Conservation (phyloP, 2,797 vertebrate genomes). For the Miopithecus talapoin region DNA sequence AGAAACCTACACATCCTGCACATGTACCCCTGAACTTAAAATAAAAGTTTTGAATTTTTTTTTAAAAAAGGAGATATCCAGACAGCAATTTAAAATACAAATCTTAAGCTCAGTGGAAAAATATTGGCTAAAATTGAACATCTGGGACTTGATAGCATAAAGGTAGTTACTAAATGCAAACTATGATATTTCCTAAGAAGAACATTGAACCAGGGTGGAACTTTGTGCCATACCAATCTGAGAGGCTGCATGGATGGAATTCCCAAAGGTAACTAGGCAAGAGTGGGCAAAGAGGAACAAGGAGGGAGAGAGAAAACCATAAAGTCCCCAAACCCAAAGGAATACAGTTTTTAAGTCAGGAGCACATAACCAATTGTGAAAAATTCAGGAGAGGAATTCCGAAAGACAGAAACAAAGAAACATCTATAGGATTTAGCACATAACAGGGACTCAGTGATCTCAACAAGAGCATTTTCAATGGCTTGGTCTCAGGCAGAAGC, state of each 20-base stretch:
- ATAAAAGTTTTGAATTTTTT: too few relatives aligned
- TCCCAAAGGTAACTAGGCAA: neutral
- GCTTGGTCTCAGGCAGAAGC: neutral
- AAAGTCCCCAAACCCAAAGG: too few relatives aligned
- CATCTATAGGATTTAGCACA: neutral
- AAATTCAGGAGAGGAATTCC: neutral
- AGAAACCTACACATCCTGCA: too few relatives aligned
- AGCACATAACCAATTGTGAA: neutral
- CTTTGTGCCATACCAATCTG: neutral
- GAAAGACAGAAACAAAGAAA: neutral
- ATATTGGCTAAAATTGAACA: neutral
- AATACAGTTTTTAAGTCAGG: neutral
- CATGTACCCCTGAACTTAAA: too few relatives aligned
- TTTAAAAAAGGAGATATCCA: neutral
- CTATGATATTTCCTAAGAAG: neutral
- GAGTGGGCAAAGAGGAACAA: neutral
- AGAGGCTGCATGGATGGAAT: neutral
- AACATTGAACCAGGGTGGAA: neutral
- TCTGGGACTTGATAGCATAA: neutral
- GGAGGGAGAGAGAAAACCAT: neutral
- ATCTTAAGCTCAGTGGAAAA: neutral
- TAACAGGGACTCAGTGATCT: neutral
- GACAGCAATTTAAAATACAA: neutral
- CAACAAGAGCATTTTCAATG: neutral
- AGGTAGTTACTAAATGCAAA: neutral